Percentiles rank a stretch among this genome's conserved stretches.
Evolutionary conservation across 2,113 vertebrate species (phyloP).

Genomic region (Carollia perspicillata): DNA sequence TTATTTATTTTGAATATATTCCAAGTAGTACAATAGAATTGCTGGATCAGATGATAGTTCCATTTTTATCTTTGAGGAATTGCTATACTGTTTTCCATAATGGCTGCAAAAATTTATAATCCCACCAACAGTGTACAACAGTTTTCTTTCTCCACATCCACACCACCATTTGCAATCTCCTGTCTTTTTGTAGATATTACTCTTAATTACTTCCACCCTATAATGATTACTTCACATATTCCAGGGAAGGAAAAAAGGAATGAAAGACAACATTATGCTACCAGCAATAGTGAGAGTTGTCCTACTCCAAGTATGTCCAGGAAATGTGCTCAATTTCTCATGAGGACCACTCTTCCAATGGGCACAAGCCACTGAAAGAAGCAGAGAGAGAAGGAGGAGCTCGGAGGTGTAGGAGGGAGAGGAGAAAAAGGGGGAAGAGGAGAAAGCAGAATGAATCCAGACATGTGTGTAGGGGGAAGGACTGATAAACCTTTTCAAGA

Average conservation of each 20-base stretch:
- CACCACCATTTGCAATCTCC: not conserved
- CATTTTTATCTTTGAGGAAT: not conserved
- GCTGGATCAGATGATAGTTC: not conserved
- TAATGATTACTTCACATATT: not conserved
- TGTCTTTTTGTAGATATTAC: not conserved
- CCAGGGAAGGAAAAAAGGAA: not conserved
- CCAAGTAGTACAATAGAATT: not conserved
- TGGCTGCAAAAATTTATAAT: not conserved
- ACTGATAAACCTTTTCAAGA: not conserved
- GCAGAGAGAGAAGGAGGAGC: too few species aligned
- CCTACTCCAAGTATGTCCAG: not conserved
- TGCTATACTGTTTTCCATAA: too few species aligned
- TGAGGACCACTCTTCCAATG: not conserved
- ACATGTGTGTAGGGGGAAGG: rapidly evolving
- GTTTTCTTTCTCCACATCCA: not conserved
- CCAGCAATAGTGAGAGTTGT: not conserved
- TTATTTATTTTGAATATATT: not conserved
- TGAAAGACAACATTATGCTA: not conserved
- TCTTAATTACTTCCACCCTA: not conserved
- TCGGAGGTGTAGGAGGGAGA: not conserved
- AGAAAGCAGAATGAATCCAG: not conserved
- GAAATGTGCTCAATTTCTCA: not conserved
- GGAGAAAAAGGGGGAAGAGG: rapidly evolving
- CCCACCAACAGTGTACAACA: not conserved
- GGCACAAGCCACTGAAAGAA: not conserved